Conservation (phyloP, 2,113 vertebrate genomes). For the Notarius quadriscutis region DNA sequence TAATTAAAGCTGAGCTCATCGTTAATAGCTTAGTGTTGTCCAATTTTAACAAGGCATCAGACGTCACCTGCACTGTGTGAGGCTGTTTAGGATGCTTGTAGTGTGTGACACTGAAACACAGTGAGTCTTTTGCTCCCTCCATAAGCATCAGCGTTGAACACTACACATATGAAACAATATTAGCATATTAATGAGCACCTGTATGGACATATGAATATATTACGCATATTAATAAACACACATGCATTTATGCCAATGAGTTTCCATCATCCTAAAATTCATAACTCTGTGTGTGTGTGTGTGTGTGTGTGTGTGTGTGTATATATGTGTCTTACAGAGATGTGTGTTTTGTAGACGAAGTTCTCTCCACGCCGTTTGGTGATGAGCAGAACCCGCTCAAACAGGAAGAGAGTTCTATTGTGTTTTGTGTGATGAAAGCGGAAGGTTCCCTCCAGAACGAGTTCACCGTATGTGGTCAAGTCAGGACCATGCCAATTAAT, state of each 20-base stretch:
- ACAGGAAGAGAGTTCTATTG: conserved; percentile 88
- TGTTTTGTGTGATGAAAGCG: conserved; percentile 83
- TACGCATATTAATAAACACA: neutral
- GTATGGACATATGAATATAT: neutral
- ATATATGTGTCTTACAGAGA: conserved; percentile 80
- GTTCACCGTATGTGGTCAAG: conserved; percentile 89
- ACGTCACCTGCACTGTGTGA: conserved; percentile 84
- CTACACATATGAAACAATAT: conserved; percentile 59
- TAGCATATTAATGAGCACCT: neutral
- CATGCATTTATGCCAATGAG: neutral
- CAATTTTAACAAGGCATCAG: neutral
- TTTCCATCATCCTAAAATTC: neutral
- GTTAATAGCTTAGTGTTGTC: neutral
- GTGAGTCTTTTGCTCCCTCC: conserved; percentile 84
- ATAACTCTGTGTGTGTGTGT: neutral
- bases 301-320: neutral
- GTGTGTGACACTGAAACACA: conserved; percentile 90
- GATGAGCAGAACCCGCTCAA: conserved; percentile 86
- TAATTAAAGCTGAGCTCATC: neutral
- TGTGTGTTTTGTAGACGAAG: conserved; percentile 87
- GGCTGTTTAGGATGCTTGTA: conserved; percentile 91
- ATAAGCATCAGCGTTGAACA: conserved; percentile 91
- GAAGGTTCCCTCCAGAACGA: conserved; percentile 92
- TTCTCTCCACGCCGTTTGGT: conserved; percentile 87
- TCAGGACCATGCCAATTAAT: conserved; percentile 91